These are phyloP conservation scores for Aleiodes leptofemur DNA, from an alignment of 2,888 invertebrate genomes.

Conservation along the genomic window DNA sequence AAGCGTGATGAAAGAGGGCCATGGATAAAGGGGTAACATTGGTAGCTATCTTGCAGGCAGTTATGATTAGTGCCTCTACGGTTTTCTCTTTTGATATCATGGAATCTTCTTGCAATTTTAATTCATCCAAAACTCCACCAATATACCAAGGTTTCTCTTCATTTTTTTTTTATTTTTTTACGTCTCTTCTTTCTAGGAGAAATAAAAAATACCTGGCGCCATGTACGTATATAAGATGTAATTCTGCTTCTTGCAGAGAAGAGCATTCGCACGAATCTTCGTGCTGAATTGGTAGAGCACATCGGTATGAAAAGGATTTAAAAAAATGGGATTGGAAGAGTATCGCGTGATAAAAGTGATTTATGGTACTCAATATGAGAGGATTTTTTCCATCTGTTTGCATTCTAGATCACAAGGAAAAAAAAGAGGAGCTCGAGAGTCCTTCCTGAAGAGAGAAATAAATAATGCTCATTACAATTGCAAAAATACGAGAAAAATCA, in stretches of 20 bases:
- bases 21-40: constrained; percentile 71
- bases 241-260: constrained; percentile 6
- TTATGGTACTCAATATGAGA: constrained; percentile 41
- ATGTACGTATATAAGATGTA: constrained; percentile 32
- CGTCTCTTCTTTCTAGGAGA: neutral
- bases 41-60: constrained; percentile 29
- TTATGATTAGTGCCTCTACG: constrained; percentile 44
- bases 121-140: constrained; percentile 47
- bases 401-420: neutral
- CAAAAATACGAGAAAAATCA: constrained; percentile 15
- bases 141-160: constrained; percentile 46
- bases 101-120: constrained; percentile 53
- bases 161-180: constrained; percentile 21
- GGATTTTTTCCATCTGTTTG: constrained; percentile 21
- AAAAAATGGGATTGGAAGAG: constrained; percentile 1
- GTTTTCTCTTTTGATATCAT: constrained; percentile 2
- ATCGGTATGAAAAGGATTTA: neutral
- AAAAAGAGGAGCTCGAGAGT: neutral
- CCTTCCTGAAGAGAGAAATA: neutral
- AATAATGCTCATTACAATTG: constrained; percentile 36
- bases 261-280: constrained; percentile 53
- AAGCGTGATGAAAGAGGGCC: constrained; percentile 69
- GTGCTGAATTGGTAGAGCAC: constrained; percentile 46
- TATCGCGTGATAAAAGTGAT: constrained; percentile 59
- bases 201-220: constrained; percentile 26